Evolutionary conservation across 2,113 vertebrate species (phyloP), one percentile per base, ranked within the genome.

Genomic region (Silurus glanis): DNA sequence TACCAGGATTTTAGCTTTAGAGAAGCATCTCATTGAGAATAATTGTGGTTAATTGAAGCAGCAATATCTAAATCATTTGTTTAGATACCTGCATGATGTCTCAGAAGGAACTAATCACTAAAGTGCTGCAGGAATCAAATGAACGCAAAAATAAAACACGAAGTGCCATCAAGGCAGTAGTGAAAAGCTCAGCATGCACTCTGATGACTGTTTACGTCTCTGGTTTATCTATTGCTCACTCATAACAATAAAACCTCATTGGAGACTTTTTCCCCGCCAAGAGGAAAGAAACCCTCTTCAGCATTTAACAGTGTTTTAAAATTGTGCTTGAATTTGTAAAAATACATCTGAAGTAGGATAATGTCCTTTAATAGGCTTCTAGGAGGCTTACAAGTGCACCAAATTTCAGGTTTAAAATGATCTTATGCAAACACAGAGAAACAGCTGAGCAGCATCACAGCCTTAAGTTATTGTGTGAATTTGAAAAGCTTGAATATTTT

Each of bases 1-100:
- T 45, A 37, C 37, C 37, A 37, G 28, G 8, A 37, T 61, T 76
- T 37, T 78, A 25, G 25, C 80, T n/a, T 47, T 56, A 19, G 9
- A 28, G 71, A 17, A 37, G 28, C 23, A 2, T 4, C 61, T 87
- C 64, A 59, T 74, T 61, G 19, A 84, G 28, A 74, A 47, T 74
- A 75, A 66, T 83, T 78, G 61, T 83, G 51, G 69, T 82, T 82
- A 55, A 64, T 76, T 10, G 75, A 64, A 55, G 86, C 80, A 75
- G 51, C 80, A 49, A 49, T 82, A 67, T 83, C 71, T 64, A 64
- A 87, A 64, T 87, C 14, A 55, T 87, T 78, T 56, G 72, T 82
- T 82, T 75, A 74, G 66, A 72, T 80, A 55, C 84, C 64, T 71
- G 59, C 74, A 21, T 78, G 49, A 67, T 56, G 75, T 80, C 79